Base-by-base conservation (phyloP, 2,888 invertebrate genomes). In the Arge pagana region DNA sequence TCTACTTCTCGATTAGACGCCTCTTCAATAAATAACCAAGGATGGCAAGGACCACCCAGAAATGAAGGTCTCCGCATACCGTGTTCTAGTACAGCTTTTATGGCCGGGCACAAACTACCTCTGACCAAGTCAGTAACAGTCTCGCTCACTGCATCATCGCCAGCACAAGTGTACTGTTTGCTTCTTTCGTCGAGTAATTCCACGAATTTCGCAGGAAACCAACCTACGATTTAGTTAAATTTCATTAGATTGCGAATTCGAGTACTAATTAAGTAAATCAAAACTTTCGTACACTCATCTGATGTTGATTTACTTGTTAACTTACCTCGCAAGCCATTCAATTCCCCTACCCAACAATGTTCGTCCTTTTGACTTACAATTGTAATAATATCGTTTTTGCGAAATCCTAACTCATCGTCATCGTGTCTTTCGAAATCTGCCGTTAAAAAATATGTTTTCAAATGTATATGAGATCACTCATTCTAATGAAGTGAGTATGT, bases 11-110 rank as follows among this genome's bases (percentile, higher is more conserved):
- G 85, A 28, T 90, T 92, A 4, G 97, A 95, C 19, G 96, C 95
- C 80, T 98, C 96, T 80, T 97, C 97, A 66, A 99, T 95, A 74
- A 98, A 99, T 21, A 96, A 80, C 98, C 99, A 99, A 0, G 99
- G 99, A 79, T 99, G 99, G 71, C 95, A 94, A 2, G 95, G 90
- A 2, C 96, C 94, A 54, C 93, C 93, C 77, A 75, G 59, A 72
- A 96, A 90, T 61, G 90, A 86, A 3, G 96, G 94, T 61, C 90
- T 84, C 70, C 90, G 93, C 84, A 98, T 92, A 50, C 97, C 97
- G 80, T 97, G 95, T 68, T 96, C 89, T 49, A 98, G 83, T 42
- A 98, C 92, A 70, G 93, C 88, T 79, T 96, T 96, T 53, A 98
- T 82, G 33, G 94, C 90, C 18, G 96, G 94, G 64, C 96, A 96